Percentiles rank a stretch among this genome's conserved stretches.
phyloP scores from a whole-genome alignment of 1,140 invertebrate genomes.

The Scaptomyza montana region DNA sequence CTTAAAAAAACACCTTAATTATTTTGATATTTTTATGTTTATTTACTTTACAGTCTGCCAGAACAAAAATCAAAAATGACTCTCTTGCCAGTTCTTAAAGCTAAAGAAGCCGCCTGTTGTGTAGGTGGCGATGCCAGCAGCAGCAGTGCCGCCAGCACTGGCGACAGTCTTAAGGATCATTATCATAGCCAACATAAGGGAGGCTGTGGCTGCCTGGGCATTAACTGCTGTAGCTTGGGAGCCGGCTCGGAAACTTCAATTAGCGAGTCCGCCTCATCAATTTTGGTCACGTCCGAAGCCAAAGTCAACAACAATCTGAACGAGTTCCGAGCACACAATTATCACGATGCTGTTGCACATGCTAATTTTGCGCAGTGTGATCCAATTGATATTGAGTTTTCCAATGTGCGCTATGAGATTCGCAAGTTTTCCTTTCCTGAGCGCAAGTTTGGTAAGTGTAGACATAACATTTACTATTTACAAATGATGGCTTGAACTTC shows the following conservation, averaged over 20 bases:
- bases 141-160: conserved; percentile 48
- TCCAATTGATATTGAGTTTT: conserved; percentile 87
- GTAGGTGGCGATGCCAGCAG: conserved; percentile 36
- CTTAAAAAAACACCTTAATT: no score
- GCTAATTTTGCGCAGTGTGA: conserved; percentile 79
- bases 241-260: conserved; percentile 75
- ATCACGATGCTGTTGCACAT: conserved; percentile 45
- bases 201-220: conserved; percentile 48
- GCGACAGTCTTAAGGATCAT: conserved; percentile 36
- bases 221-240: conserved; percentile 71
- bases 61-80: conserved; percentile 54
- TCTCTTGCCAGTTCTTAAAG: conserved; percentile 78
- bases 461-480: not conserved
- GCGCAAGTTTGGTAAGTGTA: conserved; percentile 73
- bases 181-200: conserved; percentile 19
- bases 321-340: conserved; percentile 37
- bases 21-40: no score
- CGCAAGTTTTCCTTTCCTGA: conserved; percentile 83
- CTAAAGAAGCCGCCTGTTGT: conserved; percentile 58
- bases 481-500: not conserved
- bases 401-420: conserved; percentile 87
- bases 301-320: conserved; percentile 74
- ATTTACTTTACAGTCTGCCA: not conserved
- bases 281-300: conserved; percentile 46
- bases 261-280: conserved; percentile 61